Evolutionary conservation across 1,140 invertebrate genomes (phyloP).

Genomic region (Samia ricini): DNA sequence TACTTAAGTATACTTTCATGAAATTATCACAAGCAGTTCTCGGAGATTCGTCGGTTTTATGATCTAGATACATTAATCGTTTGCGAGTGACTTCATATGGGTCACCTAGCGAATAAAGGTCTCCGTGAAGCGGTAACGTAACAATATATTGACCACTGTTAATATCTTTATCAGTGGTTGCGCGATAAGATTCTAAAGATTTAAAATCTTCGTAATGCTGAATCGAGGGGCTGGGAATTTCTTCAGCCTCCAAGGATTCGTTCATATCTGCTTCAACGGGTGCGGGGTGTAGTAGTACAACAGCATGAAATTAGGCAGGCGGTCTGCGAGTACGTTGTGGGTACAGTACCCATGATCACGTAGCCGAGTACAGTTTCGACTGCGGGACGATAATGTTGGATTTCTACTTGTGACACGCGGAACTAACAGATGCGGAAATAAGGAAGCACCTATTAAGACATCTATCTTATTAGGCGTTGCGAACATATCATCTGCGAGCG

Average conservation of each 20-base stretch:
- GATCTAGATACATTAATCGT: constrained; percentile 15
- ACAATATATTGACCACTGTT: no score
- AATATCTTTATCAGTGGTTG: constrained; percentile 15
- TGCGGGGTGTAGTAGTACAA: background rate
- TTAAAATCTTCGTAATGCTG: constrained; percentile 11
- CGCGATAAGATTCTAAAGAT: constrained; percentile 12
- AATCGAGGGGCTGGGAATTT: constrained; percentile 9
- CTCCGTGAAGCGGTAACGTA: constrained; percentile 13
- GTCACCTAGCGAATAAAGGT: constrained; percentile 13
- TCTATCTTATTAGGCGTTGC: no score
- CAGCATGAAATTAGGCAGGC: no score
- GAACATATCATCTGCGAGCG: no score
- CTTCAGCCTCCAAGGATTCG: constrained; percentile 19
- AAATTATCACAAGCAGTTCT: constrained; percentile 14
- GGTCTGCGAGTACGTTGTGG: background rate
- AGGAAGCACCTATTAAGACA: no score
- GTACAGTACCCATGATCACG: no score
- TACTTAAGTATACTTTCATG: constrained; percentile 19
- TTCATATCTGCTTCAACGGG: constrained; percentile 8
- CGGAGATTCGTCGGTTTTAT: constrained; percentile 13
- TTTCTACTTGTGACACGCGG: no score
- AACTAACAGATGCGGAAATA: no score
- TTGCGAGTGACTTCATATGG: constrained; percentile 11
- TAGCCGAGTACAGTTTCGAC: no score
- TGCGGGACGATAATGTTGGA: background rate